phyloP scores from a whole-genome alignment of 2,888 invertebrate genomes.

The Diarsia mendica region DNA sequence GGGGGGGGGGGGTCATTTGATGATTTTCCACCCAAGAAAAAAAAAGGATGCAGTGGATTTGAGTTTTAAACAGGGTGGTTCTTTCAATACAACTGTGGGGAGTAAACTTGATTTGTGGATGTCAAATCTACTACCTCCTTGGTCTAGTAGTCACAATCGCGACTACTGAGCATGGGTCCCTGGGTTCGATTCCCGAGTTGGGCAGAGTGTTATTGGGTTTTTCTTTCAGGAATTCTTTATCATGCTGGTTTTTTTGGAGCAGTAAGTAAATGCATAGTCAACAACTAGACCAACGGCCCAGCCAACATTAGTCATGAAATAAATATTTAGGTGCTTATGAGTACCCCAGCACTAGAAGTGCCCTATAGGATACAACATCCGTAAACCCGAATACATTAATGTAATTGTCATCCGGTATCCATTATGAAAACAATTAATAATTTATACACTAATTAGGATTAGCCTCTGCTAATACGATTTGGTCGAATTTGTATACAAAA shows the following conservation, averaged over 20 bases:
- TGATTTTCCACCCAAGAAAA: too few species aligned
- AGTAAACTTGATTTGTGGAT: too few species aligned
- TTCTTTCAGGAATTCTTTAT: too few species aligned
- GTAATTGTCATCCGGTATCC: slow-evolving; percentile 15
- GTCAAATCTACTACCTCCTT: too few species aligned
- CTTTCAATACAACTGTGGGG: too few species aligned
- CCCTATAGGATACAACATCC: slow-evolving; percentile 12
- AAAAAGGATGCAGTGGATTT: background rate
- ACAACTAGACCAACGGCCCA: too few species aligned
- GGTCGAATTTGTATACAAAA: slow-evolving; percentile 32
- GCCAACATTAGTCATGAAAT: background rate
- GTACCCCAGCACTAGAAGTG: background rate
- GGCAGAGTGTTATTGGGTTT: too few species aligned
- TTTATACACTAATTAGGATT: slow-evolving; percentile 47
- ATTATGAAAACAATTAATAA: slow-evolving; percentile 47
- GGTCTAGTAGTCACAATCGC: too few species aligned
- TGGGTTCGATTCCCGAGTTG: too few species aligned
- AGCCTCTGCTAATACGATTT: slow-evolving; percentile 7
- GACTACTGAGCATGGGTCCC: too few species aligned
- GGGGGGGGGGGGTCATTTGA: too few species aligned
- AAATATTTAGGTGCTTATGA: slow-evolving; percentile 16
- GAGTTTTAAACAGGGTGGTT: background rate
- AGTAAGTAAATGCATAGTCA: background rate
- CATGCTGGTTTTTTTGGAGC: background rate
- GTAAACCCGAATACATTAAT: slow-evolving; percentile 38